phyloP scores from a whole-genome alignment of 2,113 vertebrate species.

The Hymenochirus boettgeri region DNA sequence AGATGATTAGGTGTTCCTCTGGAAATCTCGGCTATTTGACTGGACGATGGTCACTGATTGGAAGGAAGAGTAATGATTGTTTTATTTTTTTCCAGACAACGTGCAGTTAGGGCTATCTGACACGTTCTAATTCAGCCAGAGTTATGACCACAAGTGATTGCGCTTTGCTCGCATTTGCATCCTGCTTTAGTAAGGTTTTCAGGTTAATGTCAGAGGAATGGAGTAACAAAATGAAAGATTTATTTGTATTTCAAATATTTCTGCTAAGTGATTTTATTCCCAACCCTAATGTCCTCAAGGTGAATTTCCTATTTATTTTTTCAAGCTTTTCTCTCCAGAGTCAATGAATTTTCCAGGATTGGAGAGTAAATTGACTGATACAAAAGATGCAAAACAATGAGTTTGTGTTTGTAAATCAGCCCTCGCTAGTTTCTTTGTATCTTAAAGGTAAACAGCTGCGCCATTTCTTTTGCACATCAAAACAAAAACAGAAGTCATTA shows the following conservation, averaged over 20 bases:
- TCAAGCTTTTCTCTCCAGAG: too few relatives aligned
- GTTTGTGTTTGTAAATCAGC: not conserved
- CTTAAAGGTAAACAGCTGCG: constrained; percentile 15
- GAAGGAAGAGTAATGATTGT: constrained; percentile 24
- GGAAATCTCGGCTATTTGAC: constrained; percentile 27
- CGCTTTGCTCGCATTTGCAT: not conserved
- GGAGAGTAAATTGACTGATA: not conserved
- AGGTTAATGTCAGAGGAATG: not conserved
- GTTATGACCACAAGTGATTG: not conserved
- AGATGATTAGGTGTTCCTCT: constrained; percentile 30
- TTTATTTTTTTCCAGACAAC: too few relatives aligned
- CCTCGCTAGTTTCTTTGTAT: not conserved
- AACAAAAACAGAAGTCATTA: constrained; percentile 29
- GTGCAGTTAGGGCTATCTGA: constrained; percentile 10
- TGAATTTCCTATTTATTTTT: too few relatives aligned
- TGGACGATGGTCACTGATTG: constrained; percentile 27
- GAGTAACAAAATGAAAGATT: not conserved
- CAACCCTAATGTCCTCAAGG: too few relatives aligned
- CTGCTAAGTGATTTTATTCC: not conserved
- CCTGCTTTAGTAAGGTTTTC: not conserved
- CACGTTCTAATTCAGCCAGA: constrained; percentile 1
- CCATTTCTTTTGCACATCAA: constrained; percentile 20
- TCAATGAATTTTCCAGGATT: too few relatives aligned
- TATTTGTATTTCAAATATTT: constrained; percentile 13
- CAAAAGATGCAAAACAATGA: not conserved